A percentile compares a stretch with the other conserved stretches of the same genome.
phyloP scores from a whole-genome alignment of 2,888 invertebrate species.

The Leptinotarsa haldemani region DNA sequence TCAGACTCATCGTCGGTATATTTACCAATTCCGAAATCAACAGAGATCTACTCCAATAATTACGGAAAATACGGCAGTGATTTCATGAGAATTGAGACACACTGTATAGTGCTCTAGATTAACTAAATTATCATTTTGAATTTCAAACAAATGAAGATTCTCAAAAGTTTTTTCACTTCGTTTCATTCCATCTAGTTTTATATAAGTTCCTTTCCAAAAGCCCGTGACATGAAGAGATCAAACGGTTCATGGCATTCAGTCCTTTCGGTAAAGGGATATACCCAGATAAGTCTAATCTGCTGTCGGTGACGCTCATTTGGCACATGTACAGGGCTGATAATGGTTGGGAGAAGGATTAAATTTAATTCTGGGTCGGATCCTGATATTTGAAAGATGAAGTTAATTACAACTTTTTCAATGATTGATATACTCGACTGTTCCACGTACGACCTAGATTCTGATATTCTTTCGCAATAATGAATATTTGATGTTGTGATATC shows the following conservation, averaged over 20 bases:
- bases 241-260: background rate
- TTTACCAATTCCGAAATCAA: no score
- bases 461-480: no score
- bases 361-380: constrained; percentile 16
- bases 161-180: no score
- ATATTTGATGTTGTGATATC: no score
- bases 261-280: constrained; percentile 26
- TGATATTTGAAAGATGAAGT: constrained; percentile 15
- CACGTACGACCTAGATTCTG: background rate
- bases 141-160: no score
- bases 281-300: constrained; percentile 33
- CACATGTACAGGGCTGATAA: constrained; percentile 25
- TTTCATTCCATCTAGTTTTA: background rate
- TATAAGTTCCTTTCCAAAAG: background rate
- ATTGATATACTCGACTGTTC: background rate
- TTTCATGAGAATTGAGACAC: no score
- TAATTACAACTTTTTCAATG: constrained; percentile 9
- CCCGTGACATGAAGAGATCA: background rate
- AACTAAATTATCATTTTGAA: no score
- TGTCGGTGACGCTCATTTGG: constrained; percentile 34
- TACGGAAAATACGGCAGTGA: no score
- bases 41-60: no score
- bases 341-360: constrained; percentile 11
- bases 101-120: no score
- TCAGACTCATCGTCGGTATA: no score